A percentile compares a stretch with the other conserved stretches of the same genome.
phyloP scores from a whole-genome alignment of 2,888 invertebrate species.

The Nebria brevicollis region DNA sequence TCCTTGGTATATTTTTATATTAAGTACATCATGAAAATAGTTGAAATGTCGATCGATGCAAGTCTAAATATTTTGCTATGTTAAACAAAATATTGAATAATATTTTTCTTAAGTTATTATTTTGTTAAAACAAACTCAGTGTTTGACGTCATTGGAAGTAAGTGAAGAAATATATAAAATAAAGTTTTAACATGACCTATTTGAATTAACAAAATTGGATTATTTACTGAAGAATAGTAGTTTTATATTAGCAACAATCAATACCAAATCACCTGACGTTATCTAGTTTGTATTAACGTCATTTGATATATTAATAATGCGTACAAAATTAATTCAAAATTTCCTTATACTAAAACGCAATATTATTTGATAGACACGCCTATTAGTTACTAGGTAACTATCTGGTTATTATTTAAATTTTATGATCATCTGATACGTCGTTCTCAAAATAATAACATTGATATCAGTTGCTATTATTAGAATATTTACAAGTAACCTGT shows the following conservation, averaged over 20 bases:
- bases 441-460: neutral
- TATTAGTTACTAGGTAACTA: neutral
- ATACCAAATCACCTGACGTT: slow-evolving; percentile 21
- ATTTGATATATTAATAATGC: slow-evolving; percentile 10
- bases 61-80: neutral
- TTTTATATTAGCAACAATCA: neutral
- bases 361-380: neutral
- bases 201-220: neutral
- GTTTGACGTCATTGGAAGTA: neutral
- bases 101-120: neutral
- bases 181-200: neutral
- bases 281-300: slow-evolving; percentile 23
- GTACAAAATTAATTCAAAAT: neutral
- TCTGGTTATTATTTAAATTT: neutral
- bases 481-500: neutral
- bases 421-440: neutral
- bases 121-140: neutral
- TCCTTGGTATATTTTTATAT: neutral
- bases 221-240: neutral
- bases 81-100: neutral
- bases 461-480: neutral
- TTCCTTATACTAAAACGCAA: neutral
- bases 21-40: neutral
- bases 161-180: neutral
- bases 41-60: neutral